Evolutionary conservation across 37 sponge, comb jelly and placozoan genomes (phyloP), one percentile per base, ranked within the genome.

Genomic region (Spongilla lacustris): DNA sequence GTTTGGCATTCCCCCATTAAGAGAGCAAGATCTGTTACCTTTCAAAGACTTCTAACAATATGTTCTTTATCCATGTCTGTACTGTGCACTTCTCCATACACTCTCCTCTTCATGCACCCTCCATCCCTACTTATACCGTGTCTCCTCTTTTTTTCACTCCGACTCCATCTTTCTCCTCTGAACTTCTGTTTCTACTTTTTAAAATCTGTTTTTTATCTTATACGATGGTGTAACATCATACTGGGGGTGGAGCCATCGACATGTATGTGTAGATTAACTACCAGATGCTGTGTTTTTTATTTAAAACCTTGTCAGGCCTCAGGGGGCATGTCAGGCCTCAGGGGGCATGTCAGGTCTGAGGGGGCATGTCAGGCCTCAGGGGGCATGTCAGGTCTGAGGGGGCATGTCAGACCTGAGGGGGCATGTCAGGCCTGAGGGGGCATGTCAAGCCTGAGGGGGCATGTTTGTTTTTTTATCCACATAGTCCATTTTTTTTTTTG

Each of bases 31-130:
- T 23, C 32, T 89, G n/a, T 67, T 66, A 49, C 87, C 88, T 4
- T 95, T 95, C 83, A 92, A 85, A 74, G 86, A 92, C 75, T 95
- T 95, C 36, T 95, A 89, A 76, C 58, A 58, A 58, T 17, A 10
- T 17, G 21, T 17, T 58, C 58, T 17, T 14, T 17, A 10, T 19
- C 21, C 58, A 13, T 58, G 19, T 58, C 19, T 58, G 58, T 58
- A 17, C 19, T 58, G 21, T 14, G 1, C 58, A 58, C 58, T 17
- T 17, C 58, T 19, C 21, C 46, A 10, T 46, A 4, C 8, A 4
- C 46, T 46, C 46, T 46, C 8, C 19, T 6, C 14, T 58, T 17
- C 58, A 58, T 17, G 4, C 6, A 6, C 41, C 12, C 58, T 58
- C 58, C 21, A 58, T 58, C 58, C 11, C 58, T 17, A 1, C 19